Evolutionary conservation across 2,888 invertebrate genomes (phyloP), one percentile per base, ranked within the genome.

Genomic region (Helleia helle): DNA sequence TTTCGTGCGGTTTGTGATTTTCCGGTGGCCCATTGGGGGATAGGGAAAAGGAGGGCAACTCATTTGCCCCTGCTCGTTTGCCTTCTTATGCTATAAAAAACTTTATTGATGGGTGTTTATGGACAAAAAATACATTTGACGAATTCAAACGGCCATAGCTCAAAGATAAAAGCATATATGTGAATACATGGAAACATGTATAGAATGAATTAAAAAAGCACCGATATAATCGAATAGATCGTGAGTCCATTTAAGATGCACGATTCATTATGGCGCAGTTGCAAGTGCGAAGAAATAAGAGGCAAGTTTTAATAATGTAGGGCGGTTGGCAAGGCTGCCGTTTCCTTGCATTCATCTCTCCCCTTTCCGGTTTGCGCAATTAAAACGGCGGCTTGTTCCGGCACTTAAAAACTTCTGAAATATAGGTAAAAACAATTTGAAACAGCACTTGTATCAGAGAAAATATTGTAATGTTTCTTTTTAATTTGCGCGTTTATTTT

Each of bases 221-320:
- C 62, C 28, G 29, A 29, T n/a, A n/a, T n/a, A 43, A 61, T 57
- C 52, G 55, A 61, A 69, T 65, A 70, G 60, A 68, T 72, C 70
- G 66, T 57, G 63, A 71, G 67, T 66, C 52, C 61, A 65, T 71
- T 69, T 58, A 62, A 66, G 71, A 74, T 73, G 70, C 61, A 63
- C 68, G 62, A 71, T 70, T 76, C 71, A 72, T 75, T 76, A 29
- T 17, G 9, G 11, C 3, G 29, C 7, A 70, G 62, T 59, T 63
- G 61, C 63, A 63, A 52, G 71, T 61, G 62, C 64, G 58, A 65
- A 58, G 62, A 59, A 46, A 70, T 71, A 70, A 77, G 73, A 77
- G 73, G 75, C 75, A 79, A 80, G 75, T 81, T 80, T 79, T 80
- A 77, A 79, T 81, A 81, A 80, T 79, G 79, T 75, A 72, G 76